Percentiles rank a stretch among this genome's conserved stretches.
Conservation (phyloP, 2,797 vertebrate genomes). For the Rhinoraja longicauda region DNA sequence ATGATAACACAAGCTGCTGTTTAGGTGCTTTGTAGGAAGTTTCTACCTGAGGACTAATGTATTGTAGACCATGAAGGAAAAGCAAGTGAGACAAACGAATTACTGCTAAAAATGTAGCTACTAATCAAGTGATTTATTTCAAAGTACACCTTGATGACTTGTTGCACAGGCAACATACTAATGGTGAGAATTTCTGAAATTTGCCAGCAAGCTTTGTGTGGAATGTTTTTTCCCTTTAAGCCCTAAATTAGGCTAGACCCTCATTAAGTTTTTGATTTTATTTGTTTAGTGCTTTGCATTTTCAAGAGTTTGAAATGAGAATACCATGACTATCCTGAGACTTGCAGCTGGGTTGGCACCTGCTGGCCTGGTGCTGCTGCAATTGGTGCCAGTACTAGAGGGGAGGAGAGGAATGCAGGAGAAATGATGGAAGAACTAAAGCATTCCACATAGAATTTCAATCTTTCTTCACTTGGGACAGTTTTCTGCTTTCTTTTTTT, state of each 20-base stretch:
- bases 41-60: background rate
- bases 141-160: background rate
- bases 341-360: background rate
- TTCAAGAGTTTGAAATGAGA: background rate
- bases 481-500: slow-evolving; percentile 33
- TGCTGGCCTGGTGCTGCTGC: slow-evolving; percentile 10
- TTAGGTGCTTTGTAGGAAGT: background rate
- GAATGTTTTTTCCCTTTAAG: background rate
- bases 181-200: background rate
- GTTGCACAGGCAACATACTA: background rate
- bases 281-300: background rate
- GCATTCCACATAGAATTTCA: slow-evolving; percentile 28
- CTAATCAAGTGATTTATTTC: slow-evolving; percentile 5
- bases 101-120: background rate
- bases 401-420: background rate
- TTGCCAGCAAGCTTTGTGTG: background rate
- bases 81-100: background rate
- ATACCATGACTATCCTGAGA: background rate
- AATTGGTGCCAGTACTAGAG: slow-evolving; percentile 27
- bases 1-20: background rate
- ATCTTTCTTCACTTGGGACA: slow-evolving; percentile 26
- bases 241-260: background rate
- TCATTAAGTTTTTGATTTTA: background rate
- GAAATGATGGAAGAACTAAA: slow-evolving; percentile 3
- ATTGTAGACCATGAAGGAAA: slow-evolving; percentile 1